Evolutionary conservation across 2,113 vertebrate species (phyloP), one percentile per base, ranked within the genome.

Genomic region (Gopherus flavomarginatus): DNA sequence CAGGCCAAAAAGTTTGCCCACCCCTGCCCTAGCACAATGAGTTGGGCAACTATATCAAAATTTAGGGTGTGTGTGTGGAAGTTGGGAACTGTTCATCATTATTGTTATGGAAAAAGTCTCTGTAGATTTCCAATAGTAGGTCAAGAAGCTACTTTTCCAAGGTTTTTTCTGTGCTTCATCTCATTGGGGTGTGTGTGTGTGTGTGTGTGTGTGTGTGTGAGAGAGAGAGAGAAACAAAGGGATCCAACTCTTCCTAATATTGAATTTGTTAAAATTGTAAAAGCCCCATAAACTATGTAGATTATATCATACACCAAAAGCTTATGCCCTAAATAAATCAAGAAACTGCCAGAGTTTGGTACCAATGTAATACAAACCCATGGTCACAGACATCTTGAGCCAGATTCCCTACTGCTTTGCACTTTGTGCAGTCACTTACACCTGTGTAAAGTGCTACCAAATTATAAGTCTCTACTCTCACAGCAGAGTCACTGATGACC

Each of bases 61-160:
- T 13, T n/a, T 3, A 12, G 38, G 26, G 22, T 26, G 14, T 8
- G 62, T 31, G 89, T 83, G 5, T 65, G 29, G n/a, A 62, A 72
- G 47, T 26, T 92, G 2, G 49, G 87, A 89, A 53, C 0, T 0
- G 5, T 31, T 47, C 69, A 91, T 8, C 0, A 1, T 52, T 78
- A 11, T 1, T 83, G 4, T 53, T 59, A 81, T 14, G 5, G 83
- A 11, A 86, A 90, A 87, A 47, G 78, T 42, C 11, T 57, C 53
- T 38, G 81, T 77, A 19, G 57, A 5, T n/a, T 79, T 87, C 42
- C 44, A 85, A 9, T 24, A 81, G 1, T 3, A 81, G 21, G 65
- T 19, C 7, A 72, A 86, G 11, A 11, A 53, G 83, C 1, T 4
- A 47, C 7, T 85, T 87, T 89, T 69, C 2, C 38, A 77, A 62